Percentiles rank a stretch among this genome's conserved stretches.
Conservation (phyloP, 1,140 invertebrate species). For the Brachionus sp. region DNA sequence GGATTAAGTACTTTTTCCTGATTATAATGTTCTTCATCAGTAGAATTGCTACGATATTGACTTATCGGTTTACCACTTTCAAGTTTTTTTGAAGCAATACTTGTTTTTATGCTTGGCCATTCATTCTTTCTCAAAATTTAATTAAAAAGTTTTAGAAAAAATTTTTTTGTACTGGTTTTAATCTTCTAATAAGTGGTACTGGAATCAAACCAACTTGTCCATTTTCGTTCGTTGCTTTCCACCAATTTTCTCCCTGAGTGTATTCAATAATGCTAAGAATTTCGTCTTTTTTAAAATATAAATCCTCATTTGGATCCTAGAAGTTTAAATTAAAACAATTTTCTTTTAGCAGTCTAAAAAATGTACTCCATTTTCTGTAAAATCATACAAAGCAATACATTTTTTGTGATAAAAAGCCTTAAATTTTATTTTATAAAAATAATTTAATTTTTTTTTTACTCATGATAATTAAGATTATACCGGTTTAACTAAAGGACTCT, state of each 20-base stretch:
- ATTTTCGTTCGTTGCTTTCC: neutral
- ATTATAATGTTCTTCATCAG: constrained; percentile 8
- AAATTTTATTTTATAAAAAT: neutral
- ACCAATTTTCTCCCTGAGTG: constrained; percentile 44
- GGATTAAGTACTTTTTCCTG: neutral
- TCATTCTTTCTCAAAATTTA: neutral
- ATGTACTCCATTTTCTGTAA: constrained; percentile 33
- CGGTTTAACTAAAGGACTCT: constrained; percentile 23
- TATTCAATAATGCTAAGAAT: constrained; percentile 20
- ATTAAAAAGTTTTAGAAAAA: neutral
- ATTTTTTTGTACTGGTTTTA: neutral
- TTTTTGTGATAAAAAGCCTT: constrained; percentile 45
- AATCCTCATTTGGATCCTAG: constrained; percentile 43
- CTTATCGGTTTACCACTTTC: neutral
- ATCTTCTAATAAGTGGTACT: constrained; percentile 12
- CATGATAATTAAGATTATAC: neutral
- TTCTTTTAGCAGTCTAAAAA: neutral
- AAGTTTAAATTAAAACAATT: neutral
- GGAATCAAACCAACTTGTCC: constrained; percentile 24
- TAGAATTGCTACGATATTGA: neutral
- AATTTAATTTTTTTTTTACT: neutral
- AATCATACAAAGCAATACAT: neutral
- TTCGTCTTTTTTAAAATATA: constrained; percentile 43
- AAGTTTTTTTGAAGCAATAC: neutral
- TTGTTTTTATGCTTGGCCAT: neutral